A percentile compares a stretch with the other conserved stretches of the same genome.
These are phyloP conservation scores for Lycocerus yunnanus DNA, from an alignment of 2,888 invertebrate species.

Conservation along the genomic window DNA sequence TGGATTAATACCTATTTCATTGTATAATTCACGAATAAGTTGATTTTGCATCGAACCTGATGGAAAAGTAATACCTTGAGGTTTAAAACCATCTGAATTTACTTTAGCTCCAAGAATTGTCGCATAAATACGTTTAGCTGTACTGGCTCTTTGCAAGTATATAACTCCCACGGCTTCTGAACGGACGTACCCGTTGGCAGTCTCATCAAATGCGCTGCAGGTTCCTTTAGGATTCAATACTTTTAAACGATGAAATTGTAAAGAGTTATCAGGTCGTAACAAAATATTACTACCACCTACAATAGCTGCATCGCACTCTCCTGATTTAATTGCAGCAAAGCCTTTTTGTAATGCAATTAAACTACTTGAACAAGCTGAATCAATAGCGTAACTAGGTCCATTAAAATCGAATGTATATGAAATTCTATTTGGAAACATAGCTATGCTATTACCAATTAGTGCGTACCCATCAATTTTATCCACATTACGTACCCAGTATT, in stretches of 20 bases:
- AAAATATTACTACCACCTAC: conserved; percentile 93
- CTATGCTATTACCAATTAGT: conserved; percentile 90
- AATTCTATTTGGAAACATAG: conserved; percentile 97
- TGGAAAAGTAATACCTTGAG: conserved; percentile 87
- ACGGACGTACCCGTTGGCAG: conserved; percentile 90
- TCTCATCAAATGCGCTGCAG: conserved; percentile 94
- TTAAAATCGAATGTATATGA: conserved; percentile 95
- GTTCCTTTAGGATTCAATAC: conserved; percentile 89
- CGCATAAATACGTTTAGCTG: conserved; percentile 82
- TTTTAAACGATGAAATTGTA: conserved; percentile 91
- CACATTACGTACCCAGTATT: conserved; percentile 82
- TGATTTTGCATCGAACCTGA: conserved; percentile 79
- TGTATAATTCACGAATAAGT: conserved; percentile 85
- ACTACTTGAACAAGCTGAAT: conserved; percentile 97
- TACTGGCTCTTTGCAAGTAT: conserved; percentile 77
- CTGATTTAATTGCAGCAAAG: conserved; percentile 76
- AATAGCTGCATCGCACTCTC: conserved; percentile 94
- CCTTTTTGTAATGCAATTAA: conserved; percentile 90
- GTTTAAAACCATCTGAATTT: conserved; percentile 93
- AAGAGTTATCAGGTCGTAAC: conserved; percentile 86
- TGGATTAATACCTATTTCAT: conserved; percentile 81
- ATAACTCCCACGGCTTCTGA: conserved; percentile 86
- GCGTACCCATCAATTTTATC: conserved; percentile 90
- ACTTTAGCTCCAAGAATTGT: conserved; percentile 85
- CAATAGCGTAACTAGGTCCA: conserved; percentile 94